Evolutionary conservation across 2,797 vertebrate species (phyloP).

Genomic region (Potorous gilbertii): DNA sequence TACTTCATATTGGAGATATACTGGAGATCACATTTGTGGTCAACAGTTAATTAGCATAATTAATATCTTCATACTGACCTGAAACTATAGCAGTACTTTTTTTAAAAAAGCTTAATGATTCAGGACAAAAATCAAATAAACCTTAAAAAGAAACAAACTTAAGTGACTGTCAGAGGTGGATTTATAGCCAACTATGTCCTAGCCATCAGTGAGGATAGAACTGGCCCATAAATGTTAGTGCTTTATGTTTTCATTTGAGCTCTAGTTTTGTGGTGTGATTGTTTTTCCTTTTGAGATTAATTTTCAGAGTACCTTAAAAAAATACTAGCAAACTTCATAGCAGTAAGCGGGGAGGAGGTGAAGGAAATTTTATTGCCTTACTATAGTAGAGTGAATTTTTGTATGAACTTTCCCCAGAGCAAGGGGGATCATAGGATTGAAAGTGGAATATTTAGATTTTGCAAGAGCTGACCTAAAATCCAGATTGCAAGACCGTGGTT

Average conservation of each 20-base stretch:
- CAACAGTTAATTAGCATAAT: background rate
- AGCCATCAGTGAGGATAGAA: rapidly evolving
- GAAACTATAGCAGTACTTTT: background rate
- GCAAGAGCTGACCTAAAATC: background rate
- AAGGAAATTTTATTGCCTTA: background rate
- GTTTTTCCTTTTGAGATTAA: conserved; percentile 21
- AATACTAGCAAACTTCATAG: background rate
- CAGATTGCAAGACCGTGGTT: background rate
- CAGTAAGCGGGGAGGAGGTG: background rate
- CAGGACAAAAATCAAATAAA: background rate
- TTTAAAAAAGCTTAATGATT: background rate
- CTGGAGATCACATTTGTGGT: background rate
- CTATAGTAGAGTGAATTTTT: background rate
- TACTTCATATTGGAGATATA: background rate
- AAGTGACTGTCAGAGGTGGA: background rate
- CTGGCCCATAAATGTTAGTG: background rate
- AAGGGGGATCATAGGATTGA: background rate
- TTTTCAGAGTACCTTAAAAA: conserved; percentile 14
- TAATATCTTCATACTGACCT: background rate
- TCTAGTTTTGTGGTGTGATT: background rate
- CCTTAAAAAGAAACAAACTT: background rate
- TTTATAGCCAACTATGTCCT: background rate
- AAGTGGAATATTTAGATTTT: background rate
- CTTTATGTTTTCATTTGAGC: background rate
- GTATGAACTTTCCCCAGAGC: background rate